These are phyloP conservation scores for Carassius carassius DNA, from an alignment of 2,113 vertebrate genomes.

Conservation along the genomic window DNA sequence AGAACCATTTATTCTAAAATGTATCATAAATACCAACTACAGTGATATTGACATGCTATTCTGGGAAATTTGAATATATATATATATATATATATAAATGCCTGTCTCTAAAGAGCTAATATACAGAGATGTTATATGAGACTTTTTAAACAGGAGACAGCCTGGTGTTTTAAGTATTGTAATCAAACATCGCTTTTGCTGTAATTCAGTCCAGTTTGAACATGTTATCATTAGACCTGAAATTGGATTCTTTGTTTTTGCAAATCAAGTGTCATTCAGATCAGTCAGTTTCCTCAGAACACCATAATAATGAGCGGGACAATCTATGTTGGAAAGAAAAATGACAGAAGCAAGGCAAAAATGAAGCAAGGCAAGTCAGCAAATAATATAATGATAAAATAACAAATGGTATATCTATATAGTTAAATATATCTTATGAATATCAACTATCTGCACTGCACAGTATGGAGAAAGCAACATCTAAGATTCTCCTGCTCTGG, in stretches of 20 bases:
- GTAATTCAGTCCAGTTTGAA: not conserved
- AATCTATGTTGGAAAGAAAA: not conserved
- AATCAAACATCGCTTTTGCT: not conserved
- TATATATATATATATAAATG: not conserved
- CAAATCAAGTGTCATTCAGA: not conserved
- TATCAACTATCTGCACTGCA: slow-evolving; percentile 20
- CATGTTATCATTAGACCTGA: not conserved
- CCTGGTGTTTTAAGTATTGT: not conserved
- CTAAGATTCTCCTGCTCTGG: not conserved
- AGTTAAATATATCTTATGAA: slow-evolving; percentile 17
- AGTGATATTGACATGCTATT: too few species aligned
- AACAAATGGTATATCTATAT: not conserved
- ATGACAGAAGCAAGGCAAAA: not conserved
- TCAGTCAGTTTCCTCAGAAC: not conserved
- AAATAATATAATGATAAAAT: slow-evolving; percentile 27
- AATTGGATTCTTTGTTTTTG: not conserved
- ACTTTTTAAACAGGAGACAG: not conserved
- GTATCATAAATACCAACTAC: too few species aligned
- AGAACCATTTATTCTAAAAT: too few species aligned
- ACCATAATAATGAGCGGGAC: not conserved
- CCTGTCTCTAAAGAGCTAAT: not conserved
- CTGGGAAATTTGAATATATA: too few species aligned
- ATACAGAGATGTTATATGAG: not conserved
- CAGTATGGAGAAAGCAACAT: not conserved
- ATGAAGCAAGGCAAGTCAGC: not conserved